phyloP scores from a whole-genome alignment of 2,113 vertebrate genomes.

The Chascanopsetta lugubris region DNA sequence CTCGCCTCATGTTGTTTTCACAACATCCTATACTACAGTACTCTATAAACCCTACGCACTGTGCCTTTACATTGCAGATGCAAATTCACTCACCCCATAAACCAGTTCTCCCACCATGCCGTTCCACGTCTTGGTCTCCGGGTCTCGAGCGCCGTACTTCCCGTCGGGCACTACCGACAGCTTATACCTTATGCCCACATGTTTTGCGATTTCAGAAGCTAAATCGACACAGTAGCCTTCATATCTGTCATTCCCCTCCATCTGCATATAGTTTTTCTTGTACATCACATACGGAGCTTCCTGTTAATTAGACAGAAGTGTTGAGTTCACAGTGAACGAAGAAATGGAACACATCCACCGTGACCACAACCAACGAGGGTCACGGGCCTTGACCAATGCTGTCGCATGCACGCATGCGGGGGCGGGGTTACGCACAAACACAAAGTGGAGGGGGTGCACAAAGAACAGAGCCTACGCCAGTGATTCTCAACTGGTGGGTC shows the following conservation, averaged over 20 bases:
- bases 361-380: conserved; percentile 46
- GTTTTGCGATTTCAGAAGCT: conserved; percentile 98
- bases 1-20: too few relatives aligned
- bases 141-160: conserved; percentile 96
- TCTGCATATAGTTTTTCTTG: conserved; percentile 96
- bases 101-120: conserved; percentile 99
- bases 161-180: conserved; percentile 95
- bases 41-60: too few relatives aligned
- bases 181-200: conserved; percentile 97
- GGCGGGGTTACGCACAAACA: conserved; percentile 31
- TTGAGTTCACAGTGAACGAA: conserved; percentile 69
- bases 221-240: conserved; percentile 99
- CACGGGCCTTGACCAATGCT: conserved; percentile 30
- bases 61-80: too few relatives aligned
- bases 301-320: conserved; percentile 87
- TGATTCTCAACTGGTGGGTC: too few relatives aligned
- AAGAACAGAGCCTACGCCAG: conserved; percentile 39
- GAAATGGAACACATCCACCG: conserved; percentile 40
- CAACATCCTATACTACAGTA: too few relatives aligned
- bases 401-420: conserved; percentile 59
- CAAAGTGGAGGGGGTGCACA: conserved; percentile 18
- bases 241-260: conserved; percentile 97
- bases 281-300: conserved; percentile 99
- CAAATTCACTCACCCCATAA: conserved; percentile 98
- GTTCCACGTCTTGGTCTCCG: conserved; percentile 98